phyloP scores from a whole-genome alignment of 2,113 vertebrate genomes.

The Anas platyrhynchos region DNA sequence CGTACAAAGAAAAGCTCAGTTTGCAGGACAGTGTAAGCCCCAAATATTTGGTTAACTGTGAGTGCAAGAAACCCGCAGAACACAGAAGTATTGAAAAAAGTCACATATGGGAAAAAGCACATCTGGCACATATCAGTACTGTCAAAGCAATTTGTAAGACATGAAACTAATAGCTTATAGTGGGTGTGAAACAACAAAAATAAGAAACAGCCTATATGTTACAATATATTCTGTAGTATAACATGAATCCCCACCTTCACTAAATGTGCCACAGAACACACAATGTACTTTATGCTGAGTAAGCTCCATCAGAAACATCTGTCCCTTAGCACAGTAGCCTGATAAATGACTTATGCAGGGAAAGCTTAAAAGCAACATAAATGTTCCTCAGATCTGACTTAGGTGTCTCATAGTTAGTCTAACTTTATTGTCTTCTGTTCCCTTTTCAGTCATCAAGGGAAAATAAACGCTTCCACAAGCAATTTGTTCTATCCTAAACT shows the following conservation, averaged over 20 bases:
- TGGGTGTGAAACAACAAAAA: background rate
- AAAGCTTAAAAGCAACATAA: background rate
- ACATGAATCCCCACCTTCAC: background rate
- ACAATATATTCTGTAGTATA: background rate
- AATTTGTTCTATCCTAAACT: background rate
- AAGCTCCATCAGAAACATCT: background rate
- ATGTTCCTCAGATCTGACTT: background rate
- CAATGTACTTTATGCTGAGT: accelerated
- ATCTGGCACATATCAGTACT: background rate
- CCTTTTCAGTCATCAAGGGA: background rate
- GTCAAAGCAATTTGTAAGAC: background rate
- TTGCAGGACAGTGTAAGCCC: background rate
- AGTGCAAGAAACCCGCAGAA: background rate
- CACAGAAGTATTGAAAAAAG: background rate
- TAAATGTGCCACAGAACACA: accelerated
- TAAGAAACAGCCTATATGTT: background rate
- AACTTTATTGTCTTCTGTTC: background rate
- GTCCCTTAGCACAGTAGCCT: background rate
- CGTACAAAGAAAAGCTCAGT: background rate
- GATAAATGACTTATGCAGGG: background rate
- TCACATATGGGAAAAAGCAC: background rate
- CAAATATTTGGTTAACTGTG: background rate
- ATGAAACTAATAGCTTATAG: background rate
- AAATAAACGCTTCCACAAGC: background rate
- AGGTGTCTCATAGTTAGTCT: background rate